Percentiles rank a stretch among this genome's conserved stretches.
Conservation (phyloP, 2,888 invertebrate species). For the Gastrophysa polygoni region DNA sequence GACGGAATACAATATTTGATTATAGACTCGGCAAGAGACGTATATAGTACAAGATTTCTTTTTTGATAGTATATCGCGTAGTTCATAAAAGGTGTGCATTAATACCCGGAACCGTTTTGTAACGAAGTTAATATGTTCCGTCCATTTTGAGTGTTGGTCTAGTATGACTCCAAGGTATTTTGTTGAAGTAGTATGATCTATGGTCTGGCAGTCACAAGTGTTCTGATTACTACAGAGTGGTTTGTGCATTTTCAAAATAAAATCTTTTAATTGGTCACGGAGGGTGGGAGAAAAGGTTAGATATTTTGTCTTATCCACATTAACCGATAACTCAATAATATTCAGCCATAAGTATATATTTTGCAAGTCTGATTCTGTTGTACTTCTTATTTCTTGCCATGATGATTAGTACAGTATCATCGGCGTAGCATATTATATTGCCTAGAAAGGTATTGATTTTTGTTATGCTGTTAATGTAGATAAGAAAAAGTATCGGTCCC, state of each 20-base stretch:
- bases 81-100: background rate
- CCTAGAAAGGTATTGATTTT: background rate
- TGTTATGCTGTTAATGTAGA: slow-evolving; percentile 1
- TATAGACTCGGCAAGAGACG: background rate
- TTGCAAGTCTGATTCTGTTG: background rate
- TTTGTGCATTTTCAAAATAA: background rate
- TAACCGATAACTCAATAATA: background rate
- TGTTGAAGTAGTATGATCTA: background rate
- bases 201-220: background rate
- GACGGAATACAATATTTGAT: slow-evolving; percentile 7
- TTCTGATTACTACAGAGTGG: background rate
- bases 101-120: background rate
- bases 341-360: background rate
- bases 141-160: no score
- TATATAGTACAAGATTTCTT: background rate
- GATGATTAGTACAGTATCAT: background rate
- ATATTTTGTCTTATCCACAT: background rate
- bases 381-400: background rate
- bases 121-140: no score
- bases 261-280: background rate
- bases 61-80: background rate
- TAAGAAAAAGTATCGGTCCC: slow-evolving; percentile 8
- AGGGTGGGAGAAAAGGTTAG: background rate
- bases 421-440: slow-evolving; percentile 3
- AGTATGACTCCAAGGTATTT: background rate